phyloP scores from a whole-genome alignment of 2,113 vertebrate species.

The Rhinopomastus cyanomelas region DNA sequence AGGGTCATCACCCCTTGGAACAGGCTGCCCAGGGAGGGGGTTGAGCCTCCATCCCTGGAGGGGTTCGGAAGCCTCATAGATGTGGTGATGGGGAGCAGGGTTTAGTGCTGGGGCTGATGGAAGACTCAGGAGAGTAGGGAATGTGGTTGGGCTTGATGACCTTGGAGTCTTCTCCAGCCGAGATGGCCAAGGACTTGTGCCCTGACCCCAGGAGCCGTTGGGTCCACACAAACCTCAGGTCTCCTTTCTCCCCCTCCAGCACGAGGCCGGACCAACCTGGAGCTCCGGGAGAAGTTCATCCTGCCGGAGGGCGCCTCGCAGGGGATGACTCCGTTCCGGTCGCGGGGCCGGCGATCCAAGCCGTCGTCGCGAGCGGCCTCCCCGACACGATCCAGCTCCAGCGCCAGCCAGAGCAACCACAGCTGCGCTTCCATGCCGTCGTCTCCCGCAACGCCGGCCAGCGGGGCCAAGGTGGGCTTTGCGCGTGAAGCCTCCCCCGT shows the following conservation, averaged over 20 bases:
- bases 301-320: conserved; percentile 91
- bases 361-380: conserved; percentile 94
- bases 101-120: no score
- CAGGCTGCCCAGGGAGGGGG: no score
- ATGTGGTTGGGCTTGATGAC: no score
- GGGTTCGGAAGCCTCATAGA: no score
- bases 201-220: accelerated
- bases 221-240: accelerated
- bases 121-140: no score
- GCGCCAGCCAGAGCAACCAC: conserved; percentile 94
- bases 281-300: conserved; percentile 98
- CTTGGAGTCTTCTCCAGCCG: no score
- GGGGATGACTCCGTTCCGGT: conserved; percentile 93
- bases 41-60: no score
- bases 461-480: conserved; percentile 85
- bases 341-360: conserved; percentile 91
- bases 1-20: no score
- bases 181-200: neutral
- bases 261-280: conserved; percentile 95
- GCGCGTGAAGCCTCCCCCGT: accelerated
- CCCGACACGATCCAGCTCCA: conserved; percentile 93
- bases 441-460: conserved; percentile 90
- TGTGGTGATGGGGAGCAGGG: no score
- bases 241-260: conserved; percentile 72
- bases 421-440: conserved; percentile 93